Evolutionary conservation across 2,113 vertebrate species (phyloP).

Genomic region (Australoheros scitulus): DNA sequence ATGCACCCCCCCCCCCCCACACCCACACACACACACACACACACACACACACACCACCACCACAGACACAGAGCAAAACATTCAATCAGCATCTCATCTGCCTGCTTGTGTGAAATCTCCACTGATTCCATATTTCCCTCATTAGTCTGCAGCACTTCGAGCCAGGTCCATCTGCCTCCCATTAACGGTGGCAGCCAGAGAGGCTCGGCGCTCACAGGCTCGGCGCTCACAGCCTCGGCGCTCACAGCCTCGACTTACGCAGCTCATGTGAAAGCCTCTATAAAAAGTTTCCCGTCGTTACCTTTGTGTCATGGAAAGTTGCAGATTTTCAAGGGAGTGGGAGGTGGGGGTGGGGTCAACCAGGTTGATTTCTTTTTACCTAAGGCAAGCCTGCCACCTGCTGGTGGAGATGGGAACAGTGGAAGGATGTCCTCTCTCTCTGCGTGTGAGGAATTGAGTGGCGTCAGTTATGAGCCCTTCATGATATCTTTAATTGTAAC

Average conservation of each 20-base stretch:
- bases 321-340: background rate
- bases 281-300: slow-evolving; percentile 61
- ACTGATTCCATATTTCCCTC: slow-evolving; percentile 55
- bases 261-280: slow-evolving; percentile 48
- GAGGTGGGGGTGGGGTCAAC: background rate
- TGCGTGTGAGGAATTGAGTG: no score
- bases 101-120: slow-evolving; percentile 52
- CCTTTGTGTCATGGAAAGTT: slow-evolving; percentile 63
- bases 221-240: no score
- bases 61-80: slow-evolving; percentile 34
- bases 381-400: slow-evolving; percentile 66
- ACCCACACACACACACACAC: no score
- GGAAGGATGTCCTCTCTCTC: background rate
- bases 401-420: slow-evolving; percentile 29
- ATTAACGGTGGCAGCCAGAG: slow-evolving; percentile 59
- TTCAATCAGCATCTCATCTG: slow-evolving; percentile 32
- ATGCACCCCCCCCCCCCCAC: no score
- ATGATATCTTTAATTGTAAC: no score
- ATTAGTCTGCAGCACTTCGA: slow-evolving; percentile 36
- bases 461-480: no score
- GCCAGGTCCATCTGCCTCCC: slow-evolving; percentile 61
- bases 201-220: slow-evolving; percentile 40
- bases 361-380: background rate
- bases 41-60: background rate
- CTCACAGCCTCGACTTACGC: slow-evolving; percentile 20